Evolutionary conservation across 2,113 vertebrate species (phyloP), one percentile per base, ranked within the genome.

Genomic region (Heterotilapia buettikoferi): DNA sequence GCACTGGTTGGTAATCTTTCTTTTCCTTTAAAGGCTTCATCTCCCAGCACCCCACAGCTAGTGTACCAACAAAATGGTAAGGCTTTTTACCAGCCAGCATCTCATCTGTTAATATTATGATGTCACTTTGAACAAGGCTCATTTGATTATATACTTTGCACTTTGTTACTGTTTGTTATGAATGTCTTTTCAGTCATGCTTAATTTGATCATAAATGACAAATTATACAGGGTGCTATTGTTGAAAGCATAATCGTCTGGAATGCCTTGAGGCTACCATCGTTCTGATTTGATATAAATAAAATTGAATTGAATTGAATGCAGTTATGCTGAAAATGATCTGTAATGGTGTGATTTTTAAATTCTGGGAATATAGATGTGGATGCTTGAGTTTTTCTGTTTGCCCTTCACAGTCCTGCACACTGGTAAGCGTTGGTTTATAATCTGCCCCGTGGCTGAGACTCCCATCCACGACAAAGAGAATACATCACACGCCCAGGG

Each of bases 371-470:
- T 5, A 87, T 68, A 36, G 24, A 84, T 80, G 13, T 76, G 24
- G 19, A 87, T 89, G 26, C 18, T 11, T 71, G 47, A 33, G 18
- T 63, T 53, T 87, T 66, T 92, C 38, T 92, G 29, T 93, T 50
- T 57, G 50, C 81, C 86, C 73, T 87, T 90, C 80, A 87, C 89
- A 99, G 99, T 99, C 84, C 96, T 99, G 36, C 98, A 99, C 93
- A 99, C 98, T 9, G 98, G 98, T 14, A 99, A 99, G 94, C 97
- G 98, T 45, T 99, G 98, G 98, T 99, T 99, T 92, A 99, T 99
- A 92, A 97, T 99, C 93, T 99, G 98, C 90, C 98, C 98, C 2
- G 98, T 99, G 93, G 97, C 97, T 80, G 99, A 99, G 95, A 98
- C 97, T 14, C 94, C 97, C 6, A 47, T 95, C 24, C 63, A 92